Evolutionary conservation across 2,888 invertebrate species (phyloP).

Genomic region (Sisyra terminalis): DNA sequence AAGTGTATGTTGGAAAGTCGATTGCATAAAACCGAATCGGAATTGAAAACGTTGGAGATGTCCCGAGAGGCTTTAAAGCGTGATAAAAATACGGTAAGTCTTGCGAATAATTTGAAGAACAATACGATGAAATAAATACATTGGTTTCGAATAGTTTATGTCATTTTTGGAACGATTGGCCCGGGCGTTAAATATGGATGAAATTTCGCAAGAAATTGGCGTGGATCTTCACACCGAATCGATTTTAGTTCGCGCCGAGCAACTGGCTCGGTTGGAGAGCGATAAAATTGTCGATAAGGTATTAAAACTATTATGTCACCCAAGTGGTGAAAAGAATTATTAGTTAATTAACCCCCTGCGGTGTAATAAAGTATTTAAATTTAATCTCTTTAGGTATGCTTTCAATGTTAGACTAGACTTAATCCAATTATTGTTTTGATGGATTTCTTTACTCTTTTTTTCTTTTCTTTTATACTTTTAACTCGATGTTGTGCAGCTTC

Average conservation of each 20-base stretch:
- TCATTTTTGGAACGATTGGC: constrained; percentile 71
- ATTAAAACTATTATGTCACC: too few relatives aligned
- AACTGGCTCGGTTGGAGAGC: constrained; percentile 61
- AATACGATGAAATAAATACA: constrained; percentile 9
- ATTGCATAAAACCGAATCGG: constrained; percentile 63
- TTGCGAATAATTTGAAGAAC: neutral
- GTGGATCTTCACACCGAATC: constrained; percentile 72
- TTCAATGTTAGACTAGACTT: too few relatives aligned
- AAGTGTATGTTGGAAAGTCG: constrained; percentile 54
- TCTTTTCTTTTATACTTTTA: neutral
- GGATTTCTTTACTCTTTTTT: too few relatives aligned
- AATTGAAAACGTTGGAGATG: constrained; percentile 55
- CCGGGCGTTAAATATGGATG: constrained; percentile 69
- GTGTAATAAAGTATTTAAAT: too few relatives aligned
- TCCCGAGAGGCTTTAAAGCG: constrained; percentile 53
- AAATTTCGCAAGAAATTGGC: constrained; percentile 63
- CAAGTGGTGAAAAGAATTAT: too few relatives aligned
- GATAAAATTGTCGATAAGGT: constrained; percentile 75
- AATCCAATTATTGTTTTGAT: neutral
- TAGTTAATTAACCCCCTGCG: too few relatives aligned
- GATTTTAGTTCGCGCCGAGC: constrained; percentile 69
- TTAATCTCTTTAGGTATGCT: too few relatives aligned
- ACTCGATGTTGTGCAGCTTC: constrained; percentile 34
- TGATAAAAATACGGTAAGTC: constrained; percentile 59
- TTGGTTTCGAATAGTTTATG: constrained; percentile 41